phyloP scores from a whole-genome alignment of 2,797 vertebrate genomes.

The Tadarida brasiliensis region DNA sequence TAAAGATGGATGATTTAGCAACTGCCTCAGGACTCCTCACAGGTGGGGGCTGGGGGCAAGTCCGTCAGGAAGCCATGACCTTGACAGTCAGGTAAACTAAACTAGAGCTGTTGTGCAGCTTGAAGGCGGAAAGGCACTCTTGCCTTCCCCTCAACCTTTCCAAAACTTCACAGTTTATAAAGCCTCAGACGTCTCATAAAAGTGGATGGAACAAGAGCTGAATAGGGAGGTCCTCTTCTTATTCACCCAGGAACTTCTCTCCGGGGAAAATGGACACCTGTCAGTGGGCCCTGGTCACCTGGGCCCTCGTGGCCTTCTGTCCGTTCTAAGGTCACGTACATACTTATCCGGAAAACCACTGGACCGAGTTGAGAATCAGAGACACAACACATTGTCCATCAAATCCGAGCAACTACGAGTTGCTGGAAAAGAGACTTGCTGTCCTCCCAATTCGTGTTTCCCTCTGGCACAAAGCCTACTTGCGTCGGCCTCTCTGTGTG shows the following conservation, averaged over 20 bases:
- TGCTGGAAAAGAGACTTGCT: conserved; percentile 7
- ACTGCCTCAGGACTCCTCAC: background rate
- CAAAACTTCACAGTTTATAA: background rate
- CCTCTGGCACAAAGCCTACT: background rate
- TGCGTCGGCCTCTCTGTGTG: background rate
- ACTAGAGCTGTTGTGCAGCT: accelerated
- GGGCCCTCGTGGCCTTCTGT: background rate
- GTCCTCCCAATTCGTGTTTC: background rate
- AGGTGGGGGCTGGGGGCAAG: background rate
- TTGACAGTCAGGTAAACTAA: accelerated
- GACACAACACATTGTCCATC: background rate
- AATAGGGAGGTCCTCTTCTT: background rate
- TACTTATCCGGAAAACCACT: conserved; percentile 42
- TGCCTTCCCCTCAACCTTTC: background rate
- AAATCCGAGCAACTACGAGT: background rate
- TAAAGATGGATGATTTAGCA: background rate
- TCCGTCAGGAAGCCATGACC: background rate
- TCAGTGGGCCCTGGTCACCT: background rate
- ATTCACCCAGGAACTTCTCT: background rate
- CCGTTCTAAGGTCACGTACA: background rate
- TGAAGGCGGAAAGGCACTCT: accelerated
- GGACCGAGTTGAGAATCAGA: background rate
- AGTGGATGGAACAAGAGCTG: background rate
- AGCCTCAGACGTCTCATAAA: conserved; percentile 20
- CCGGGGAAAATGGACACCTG: background rate